These are phyloP conservation scores for Hydropsyche tenuis DNA, from an alignment of 1,140 invertebrate species.

Conservation along the genomic window DNA sequence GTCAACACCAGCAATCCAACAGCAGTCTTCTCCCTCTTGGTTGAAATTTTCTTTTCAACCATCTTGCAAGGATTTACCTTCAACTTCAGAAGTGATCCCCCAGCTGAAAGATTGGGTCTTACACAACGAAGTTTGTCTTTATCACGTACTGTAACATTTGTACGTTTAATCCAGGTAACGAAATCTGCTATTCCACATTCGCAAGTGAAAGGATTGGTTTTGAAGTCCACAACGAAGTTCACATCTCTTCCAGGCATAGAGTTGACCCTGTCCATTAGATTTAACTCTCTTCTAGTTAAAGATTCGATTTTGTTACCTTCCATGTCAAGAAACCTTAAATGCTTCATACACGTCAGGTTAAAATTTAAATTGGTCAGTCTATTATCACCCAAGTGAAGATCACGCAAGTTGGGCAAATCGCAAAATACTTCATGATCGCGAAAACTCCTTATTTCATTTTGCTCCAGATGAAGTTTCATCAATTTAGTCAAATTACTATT, in stretches of 20 bases:
- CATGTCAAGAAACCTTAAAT: conserved; percentile 74
- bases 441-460: conserved; percentile 77
- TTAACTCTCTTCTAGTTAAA: conserved; percentile 66
- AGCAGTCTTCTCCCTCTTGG: conserved; percentile 57
- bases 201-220: conserved; percentile 73
- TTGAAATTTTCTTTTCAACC: conserved; percentile 50
- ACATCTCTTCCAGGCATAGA: conserved; percentile 59
- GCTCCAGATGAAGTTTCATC: conserved; percentile 77
- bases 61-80: conserved; percentile 51
- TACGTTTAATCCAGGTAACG: conserved; percentile 69
- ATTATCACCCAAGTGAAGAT: conserved; percentile 76
- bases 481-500: conserved; percentile 72
- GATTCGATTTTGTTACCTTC: conserved; percentile 72
- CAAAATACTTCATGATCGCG: conserved; percentile 74
- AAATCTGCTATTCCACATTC: conserved; percentile 69
- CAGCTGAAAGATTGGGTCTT: conserved; percentile 53
- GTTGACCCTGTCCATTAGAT: conserved; percentile 66
- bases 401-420: conserved; percentile 69
- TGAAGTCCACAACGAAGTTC: conserved; percentile 71
- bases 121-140: conserved; percentile 64
- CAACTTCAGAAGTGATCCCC: conserved; percentile 52
- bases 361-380: conserved; percentile 69
- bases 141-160: conserved; percentile 68
- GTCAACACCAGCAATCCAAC: conserved; percentile 66
- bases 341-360: conserved; percentile 70